These are phyloP conservation scores for Tipula vernalis DNA, from an alignment of 2,888 invertebrate genomes.

Conservation along the genomic window DNA sequence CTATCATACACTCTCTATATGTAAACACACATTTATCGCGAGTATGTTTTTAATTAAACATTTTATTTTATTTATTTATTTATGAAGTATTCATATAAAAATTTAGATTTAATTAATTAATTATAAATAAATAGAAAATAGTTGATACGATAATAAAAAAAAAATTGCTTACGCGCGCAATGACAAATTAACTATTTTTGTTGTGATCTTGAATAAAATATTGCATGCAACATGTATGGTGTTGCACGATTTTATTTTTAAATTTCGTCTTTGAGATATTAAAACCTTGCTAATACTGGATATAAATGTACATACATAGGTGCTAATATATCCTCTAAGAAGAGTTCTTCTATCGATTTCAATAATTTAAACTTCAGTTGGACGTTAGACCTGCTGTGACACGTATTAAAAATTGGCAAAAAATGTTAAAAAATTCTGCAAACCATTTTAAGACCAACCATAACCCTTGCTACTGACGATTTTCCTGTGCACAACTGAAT, in stretches of 20 bases:
- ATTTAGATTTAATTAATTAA: background rate
- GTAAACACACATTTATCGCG: background rate
- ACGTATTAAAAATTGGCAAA: too few relatives aligned
- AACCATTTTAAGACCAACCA: too few relatives aligned
- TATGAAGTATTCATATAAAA: background rate
- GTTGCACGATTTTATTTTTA: background rate
- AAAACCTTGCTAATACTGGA: too few relatives aligned
- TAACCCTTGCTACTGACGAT: too few relatives aligned
- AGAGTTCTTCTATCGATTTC: too few relatives aligned
- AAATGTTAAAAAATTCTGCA: too few relatives aligned
- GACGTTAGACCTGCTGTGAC: too few relatives aligned
- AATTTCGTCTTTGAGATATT: too few relatives aligned
- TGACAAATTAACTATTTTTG: background rate
- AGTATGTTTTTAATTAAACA: background rate
- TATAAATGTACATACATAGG: too few relatives aligned
- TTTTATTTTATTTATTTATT: background rate
- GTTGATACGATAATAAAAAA: background rate
- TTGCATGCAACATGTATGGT: background rate
- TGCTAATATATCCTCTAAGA: too few relatives aligned
- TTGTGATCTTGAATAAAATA: background rate
- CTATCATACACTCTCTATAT: background rate
- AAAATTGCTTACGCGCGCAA: background rate
- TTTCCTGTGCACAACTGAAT: too few relatives aligned
- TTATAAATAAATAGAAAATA: background rate
- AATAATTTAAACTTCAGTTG: too few relatives aligned